Evolutionary conservation across 2,113 vertebrate genomes (phyloP).

Genomic region (Copsychus sechellarum): DNA sequence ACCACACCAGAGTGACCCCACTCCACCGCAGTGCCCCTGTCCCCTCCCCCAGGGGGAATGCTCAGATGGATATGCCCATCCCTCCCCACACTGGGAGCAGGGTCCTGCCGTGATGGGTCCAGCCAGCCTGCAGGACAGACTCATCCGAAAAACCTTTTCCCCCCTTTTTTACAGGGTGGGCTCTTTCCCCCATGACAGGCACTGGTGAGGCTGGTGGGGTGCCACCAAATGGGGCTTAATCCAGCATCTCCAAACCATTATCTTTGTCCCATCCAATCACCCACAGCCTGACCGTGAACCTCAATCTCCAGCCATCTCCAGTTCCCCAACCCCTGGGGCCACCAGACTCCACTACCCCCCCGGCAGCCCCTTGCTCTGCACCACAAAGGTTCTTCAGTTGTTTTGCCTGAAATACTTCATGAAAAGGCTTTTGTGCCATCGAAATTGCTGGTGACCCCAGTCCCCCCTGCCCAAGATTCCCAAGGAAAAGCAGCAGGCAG

Average conservation of each 20-base stretch:
- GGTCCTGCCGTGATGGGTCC: background rate
- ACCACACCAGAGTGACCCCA: background rate
- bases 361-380: background rate
- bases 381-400: constrained; percentile 46
- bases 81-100: background rate
- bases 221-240: background rate
- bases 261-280: background rate
- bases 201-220: fast-evolving
- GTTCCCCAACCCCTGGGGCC: background rate
- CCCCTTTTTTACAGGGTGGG: background rate
- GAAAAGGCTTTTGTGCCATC: constrained; percentile 47
- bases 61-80: background rate
- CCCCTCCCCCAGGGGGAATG: background rate
- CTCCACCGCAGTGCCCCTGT: background rate
- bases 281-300: background rate
- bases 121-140: background rate
- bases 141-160: fast-evolving
- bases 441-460: background rate
- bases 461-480: constrained; percentile 12
- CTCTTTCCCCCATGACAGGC: fast-evolving
- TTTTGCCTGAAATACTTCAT: background rate
- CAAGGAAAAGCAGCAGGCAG: background rate
- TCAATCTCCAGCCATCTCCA: background rate
- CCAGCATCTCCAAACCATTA: background rate
- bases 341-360: background rate